phyloP scores from a whole-genome alignment of 2,888 invertebrate species.

The Thyatira batis region DNA sequence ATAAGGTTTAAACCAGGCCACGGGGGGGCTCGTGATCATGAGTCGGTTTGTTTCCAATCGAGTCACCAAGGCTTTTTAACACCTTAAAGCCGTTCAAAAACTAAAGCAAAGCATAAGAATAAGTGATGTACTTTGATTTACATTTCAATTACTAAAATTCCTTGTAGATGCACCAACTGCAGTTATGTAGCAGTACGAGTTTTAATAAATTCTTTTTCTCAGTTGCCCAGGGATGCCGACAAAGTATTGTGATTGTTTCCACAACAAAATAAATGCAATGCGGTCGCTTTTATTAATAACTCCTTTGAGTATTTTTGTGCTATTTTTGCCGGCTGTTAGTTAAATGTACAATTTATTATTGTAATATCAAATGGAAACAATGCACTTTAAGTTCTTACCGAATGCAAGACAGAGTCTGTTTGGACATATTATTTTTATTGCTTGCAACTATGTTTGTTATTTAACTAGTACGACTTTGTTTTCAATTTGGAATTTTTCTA shows the following conservation, averaged over 20 bases:
- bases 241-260: slow-evolving; percentile 30
- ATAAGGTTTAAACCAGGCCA: no score
- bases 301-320: slow-evolving; percentile 5
- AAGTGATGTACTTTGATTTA: no score
- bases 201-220: slow-evolving; percentile 22
- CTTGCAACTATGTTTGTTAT: background rate
- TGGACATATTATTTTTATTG: background rate
- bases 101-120: background rate
- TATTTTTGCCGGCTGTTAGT: background rate
- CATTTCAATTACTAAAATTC: background rate
- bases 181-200: slow-evolving; percentile 19
- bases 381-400: background rate
- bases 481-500: background rate
- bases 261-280: slow-evolving; percentile 19
- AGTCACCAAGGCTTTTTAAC: no score
- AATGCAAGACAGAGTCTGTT: background rate
- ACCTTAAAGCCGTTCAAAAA: no score
- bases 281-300: slow-evolving; percentile 34
- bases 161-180: slow-evolving; percentile 8
- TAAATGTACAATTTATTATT: background rate
- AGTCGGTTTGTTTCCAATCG: no score
- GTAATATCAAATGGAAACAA: background rate
- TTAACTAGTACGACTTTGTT: background rate
- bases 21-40: no score
- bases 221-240: slow-evolving; percentile 16